Evolutionary conservation across 2,113 vertebrate species (phyloP).

Genomic region (Grammomys dolichurus): DNA sequence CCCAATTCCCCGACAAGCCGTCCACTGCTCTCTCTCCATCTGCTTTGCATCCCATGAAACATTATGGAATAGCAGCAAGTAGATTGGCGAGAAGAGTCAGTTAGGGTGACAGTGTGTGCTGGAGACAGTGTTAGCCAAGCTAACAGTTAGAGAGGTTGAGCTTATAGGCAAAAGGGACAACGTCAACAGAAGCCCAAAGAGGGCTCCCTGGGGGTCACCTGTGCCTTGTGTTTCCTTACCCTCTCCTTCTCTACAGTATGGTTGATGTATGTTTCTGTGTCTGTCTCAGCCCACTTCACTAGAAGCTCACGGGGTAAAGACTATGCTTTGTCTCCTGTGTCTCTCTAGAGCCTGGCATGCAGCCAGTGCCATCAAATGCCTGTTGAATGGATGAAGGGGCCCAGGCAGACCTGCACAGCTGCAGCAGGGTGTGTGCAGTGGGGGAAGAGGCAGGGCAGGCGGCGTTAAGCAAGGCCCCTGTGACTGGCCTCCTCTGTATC

Average conservation of each 20-base stretch:
- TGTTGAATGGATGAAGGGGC: conserved; percentile 32
- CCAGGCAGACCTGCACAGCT: not conserved
- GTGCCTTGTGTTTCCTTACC: not conserved
- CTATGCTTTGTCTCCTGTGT: conserved; percentile 3
- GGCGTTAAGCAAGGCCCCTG: not conserved
- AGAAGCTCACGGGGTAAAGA: not conserved
- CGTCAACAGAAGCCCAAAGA: not conserved
- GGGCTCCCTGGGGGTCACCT: not conserved
- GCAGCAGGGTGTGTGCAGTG: not conserved
- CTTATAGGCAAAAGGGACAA: not conserved
- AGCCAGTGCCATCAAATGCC: conserved; percentile 2
- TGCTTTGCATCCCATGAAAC: not conserved
- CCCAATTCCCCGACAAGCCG: not conserved
- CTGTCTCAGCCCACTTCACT: not conserved
- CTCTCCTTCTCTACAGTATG: not conserved
- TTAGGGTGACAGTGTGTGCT: not conserved
- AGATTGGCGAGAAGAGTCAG: not conserved
- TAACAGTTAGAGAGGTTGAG: not conserved
- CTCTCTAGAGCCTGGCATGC: conserved; percentile 3
- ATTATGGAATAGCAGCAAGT: not conserved
- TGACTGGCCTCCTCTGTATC: conserved; percentile 5
- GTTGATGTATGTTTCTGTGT: not conserved
- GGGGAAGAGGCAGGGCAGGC: not conserved
- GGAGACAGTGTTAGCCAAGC: not conserved
- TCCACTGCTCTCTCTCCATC: not conserved